phyloP scores from a whole-genome alignment of 2,113 vertebrate species.

The Lepidothrix coronata region DNA sequence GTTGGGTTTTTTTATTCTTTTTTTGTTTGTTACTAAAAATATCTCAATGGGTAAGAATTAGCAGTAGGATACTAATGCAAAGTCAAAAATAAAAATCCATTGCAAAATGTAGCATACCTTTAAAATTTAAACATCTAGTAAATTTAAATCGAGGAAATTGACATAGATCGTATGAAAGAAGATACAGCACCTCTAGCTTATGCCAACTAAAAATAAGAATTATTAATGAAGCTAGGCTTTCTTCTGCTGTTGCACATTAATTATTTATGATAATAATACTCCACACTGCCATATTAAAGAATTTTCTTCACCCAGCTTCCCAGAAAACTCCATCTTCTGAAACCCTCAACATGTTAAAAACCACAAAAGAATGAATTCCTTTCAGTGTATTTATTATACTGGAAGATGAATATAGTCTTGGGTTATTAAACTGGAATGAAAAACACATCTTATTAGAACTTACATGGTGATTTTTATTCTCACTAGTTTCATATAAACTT shows the following conservation, averaged over 20 bases:
- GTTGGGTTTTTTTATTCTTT: not conserved
- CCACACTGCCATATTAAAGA: conserved; percentile 81
- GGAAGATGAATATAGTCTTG: conserved; percentile 86
- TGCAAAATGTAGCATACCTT: conserved; percentile 41
- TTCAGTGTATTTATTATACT: conserved; percentile 81
- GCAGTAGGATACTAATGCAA: conserved; percentile 49
- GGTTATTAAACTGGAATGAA: conserved; percentile 89
- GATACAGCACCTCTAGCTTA: conserved; percentile 79
- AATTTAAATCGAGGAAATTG: conserved; percentile 79
- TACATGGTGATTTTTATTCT: conserved; percentile 89
- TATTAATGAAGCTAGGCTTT: conserved; percentile 85
- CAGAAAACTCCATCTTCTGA: conserved; percentile 80
- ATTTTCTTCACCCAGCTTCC: conserved; percentile 80
- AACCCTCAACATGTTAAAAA: conserved; percentile 75
- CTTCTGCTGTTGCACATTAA: conserved; percentile 84
- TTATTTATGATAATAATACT: conserved; percentile 88
- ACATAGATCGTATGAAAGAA: conserved; percentile 79
- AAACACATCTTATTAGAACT: conserved; percentile 88
- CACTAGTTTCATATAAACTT: conserved; percentile 88
- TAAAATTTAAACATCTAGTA: conserved; percentile 76
- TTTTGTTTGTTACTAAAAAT: conserved; percentile 70
- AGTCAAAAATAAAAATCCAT: conserved; percentile 65
- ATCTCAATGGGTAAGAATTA: conserved; percentile 65
- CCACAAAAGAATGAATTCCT: conserved; percentile 80
- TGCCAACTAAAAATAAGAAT: conserved; percentile 86